phyloP scores from a whole-genome alignment of 2,888 invertebrate genomes.

The Escarpia spicata region DNA sequence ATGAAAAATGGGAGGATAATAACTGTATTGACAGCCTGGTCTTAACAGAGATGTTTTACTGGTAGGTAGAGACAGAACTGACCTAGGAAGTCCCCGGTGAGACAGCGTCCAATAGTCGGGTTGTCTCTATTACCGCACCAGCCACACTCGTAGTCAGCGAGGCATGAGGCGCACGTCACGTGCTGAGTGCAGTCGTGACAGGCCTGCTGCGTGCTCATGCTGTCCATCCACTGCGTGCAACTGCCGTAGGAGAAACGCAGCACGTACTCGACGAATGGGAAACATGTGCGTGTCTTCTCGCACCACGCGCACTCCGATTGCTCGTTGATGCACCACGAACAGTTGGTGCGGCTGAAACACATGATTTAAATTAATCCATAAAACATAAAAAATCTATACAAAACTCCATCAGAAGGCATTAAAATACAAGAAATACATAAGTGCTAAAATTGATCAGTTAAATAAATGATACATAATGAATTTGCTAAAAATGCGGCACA shows the following conservation, averaged over 20 bases:
- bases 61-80: not conserved
- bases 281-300: conserved; percentile 88
- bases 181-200: conserved; percentile 58
- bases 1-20: no score
- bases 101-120: conserved; percentile 80
- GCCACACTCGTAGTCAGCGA: conserved; percentile 87
- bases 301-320: conserved; percentile 95
- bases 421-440: no score
- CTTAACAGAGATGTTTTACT: no score
- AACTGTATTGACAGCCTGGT: not conserved
- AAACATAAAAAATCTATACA: no score
- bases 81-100: conserved; percentile 61
- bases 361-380: not conserved
- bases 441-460: no score
- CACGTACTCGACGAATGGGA: conserved; percentile 74
- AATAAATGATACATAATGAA: no score
- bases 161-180: conserved; percentile 69
- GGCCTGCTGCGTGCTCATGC: conserved; percentile 47
- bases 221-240: conserved; percentile 91
- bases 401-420: no score
- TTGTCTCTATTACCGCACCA: conserved; percentile 92
- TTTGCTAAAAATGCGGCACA: no score
- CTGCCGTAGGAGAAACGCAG: conserved; percentile 84
- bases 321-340: conserved; percentile 78
- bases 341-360: conserved; percentile 45